Evolutionary conservation across 2,797 vertebrate genomes (phyloP).

Genomic region (Anas bernieri): DNA sequence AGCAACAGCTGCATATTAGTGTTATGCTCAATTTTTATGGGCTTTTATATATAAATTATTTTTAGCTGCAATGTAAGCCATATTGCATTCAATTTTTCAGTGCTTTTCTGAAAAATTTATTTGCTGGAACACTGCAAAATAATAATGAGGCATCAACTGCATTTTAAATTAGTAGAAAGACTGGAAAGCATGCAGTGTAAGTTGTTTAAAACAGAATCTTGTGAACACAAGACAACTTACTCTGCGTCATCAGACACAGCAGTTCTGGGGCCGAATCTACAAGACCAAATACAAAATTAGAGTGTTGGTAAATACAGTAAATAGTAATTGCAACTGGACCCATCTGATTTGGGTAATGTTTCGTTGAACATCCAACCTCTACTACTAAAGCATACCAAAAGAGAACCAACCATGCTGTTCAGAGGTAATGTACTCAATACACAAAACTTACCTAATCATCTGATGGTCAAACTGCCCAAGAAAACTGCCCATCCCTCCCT

Average conservation of each 20-base stretch:
- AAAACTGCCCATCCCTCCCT: background rate
- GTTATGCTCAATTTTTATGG: constrained; percentile 43
- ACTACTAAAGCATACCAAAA: constrained; percentile 14
- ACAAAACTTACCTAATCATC: constrained; percentile 29
- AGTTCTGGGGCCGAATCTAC: constrained; percentile 91
- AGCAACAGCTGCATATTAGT: constrained; percentile 64
- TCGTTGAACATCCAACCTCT: background rate
- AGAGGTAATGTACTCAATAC: background rate
- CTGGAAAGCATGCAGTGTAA: constrained; percentile 80
- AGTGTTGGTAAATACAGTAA: constrained; percentile 34
- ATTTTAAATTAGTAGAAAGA: constrained; percentile 78
- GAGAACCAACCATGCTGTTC: background rate
- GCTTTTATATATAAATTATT: constrained; percentile 38
- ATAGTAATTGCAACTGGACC: constrained; percentile 30
- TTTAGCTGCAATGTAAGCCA: constrained; percentile 58
- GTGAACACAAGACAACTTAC: constrained; percentile 87
- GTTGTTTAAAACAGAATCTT: constrained; percentile 72
- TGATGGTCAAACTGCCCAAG: background rate
- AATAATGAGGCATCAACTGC: constrained; percentile 41
- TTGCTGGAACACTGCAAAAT: constrained; percentile 53
- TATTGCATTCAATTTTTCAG: constrained; percentile 66
- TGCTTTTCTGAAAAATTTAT: constrained; percentile 59
- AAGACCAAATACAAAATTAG: constrained; percentile 86
- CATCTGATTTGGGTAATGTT: background rate
- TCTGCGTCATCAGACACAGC: constrained; percentile 93